Base-by-base conservation (phyloP, 2,888 invertebrate genomes). In the Monopis laevigella region DNA sequence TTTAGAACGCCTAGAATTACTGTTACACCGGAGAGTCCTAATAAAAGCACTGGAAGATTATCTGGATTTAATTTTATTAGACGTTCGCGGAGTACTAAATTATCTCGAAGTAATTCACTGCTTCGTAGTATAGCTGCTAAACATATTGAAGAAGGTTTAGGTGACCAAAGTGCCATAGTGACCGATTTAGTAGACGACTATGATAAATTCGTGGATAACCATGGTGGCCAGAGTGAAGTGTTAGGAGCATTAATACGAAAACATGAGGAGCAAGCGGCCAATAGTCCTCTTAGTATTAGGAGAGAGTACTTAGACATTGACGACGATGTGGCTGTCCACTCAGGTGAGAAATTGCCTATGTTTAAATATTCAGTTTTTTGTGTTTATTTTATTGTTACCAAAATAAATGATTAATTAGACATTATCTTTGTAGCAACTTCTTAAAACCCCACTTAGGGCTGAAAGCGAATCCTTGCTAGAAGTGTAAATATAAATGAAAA, bases 321-420 rank as follows among this genome's bases (percentile, higher is more conserved):
- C 51, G 87, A 87, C 54, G 88, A 88, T 51, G 87, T 86, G 46
- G 87, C 85, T 47, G 82, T 88, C 54, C 89, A 88, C 78, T 89
- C 89, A 56, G 89, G 89, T 89, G 83, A 82, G 74, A 48, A 43
- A n/a, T n/a, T n/a, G n/a, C n/a, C n/a, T n/a, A n/a, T n/a, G n/a
- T n/a, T n/a, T n/a, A n/a, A n/a, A n/a, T n/a, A n/a, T n/a, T n/a
- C n/a, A n/a, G n/a, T n/a, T n/a, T n/a, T n/a, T n/a, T n/a, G n/a
- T n/a, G n/a, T n/a, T n/a, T n/a, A n/a, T n/a, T n/a, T n/a, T n/a
- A n/a, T n/a, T n/a, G n/a, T n/a, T n/a, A n/a, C n/a, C n/a, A n/a
- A n/a, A n/a, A n/a, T n/a, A n/a, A n/a, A n/a, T n/a, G n/a, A n/a
- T n/a, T n/a, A n/a, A n/a, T n/a, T n/a, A n/a, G n/a, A n/a, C n/a